Evolutionary conservation across 2,797 vertebrate species (phyloP).

Genomic region (Pseudochromis fuscus): DNA sequence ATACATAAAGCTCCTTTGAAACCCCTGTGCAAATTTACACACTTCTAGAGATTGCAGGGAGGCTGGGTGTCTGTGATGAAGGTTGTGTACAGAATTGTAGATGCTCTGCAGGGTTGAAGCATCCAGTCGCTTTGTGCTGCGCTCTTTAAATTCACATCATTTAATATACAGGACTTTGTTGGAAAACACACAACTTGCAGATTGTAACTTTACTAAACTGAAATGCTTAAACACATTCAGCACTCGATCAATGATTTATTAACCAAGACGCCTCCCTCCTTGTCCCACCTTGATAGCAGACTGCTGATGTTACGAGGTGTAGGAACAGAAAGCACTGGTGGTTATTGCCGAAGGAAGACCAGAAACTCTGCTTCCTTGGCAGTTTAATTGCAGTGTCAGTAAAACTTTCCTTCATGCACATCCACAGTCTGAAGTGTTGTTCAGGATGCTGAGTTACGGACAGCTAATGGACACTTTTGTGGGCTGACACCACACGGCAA

Average conservation of each 20-base stretch:
- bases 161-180: background rate
- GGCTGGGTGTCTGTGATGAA: conserved; percentile 20
- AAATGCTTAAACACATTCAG: background rate
- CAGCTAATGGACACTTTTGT: background rate
- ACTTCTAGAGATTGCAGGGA: conserved; percentile 12
- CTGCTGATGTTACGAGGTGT: conserved; percentile 6
- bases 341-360: background rate
- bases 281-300: background rate
- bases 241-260: conserved; percentile 4
- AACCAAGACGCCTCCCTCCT: background rate
- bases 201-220: background rate
- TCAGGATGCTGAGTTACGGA: background rate
- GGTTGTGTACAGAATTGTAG: conserved; percentile 4
- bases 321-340: conserved; percentile 29
- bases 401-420: conserved; percentile 1
- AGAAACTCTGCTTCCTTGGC: background rate
- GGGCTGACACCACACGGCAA: background rate
- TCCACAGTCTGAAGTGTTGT: background rate
- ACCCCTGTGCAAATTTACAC: conserved; percentile 7
- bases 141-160: conserved; percentile 16
- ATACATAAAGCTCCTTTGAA: conserved; percentile 21
- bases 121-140: conserved; percentile 6
- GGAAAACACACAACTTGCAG: background rate
- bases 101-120: background rate
- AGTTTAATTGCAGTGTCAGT: conserved; percentile 29